These are phyloP conservation scores for Neelides sp. DNA, from an alignment of 1,140 invertebrate genomes.

Conservation along the genomic window DNA sequence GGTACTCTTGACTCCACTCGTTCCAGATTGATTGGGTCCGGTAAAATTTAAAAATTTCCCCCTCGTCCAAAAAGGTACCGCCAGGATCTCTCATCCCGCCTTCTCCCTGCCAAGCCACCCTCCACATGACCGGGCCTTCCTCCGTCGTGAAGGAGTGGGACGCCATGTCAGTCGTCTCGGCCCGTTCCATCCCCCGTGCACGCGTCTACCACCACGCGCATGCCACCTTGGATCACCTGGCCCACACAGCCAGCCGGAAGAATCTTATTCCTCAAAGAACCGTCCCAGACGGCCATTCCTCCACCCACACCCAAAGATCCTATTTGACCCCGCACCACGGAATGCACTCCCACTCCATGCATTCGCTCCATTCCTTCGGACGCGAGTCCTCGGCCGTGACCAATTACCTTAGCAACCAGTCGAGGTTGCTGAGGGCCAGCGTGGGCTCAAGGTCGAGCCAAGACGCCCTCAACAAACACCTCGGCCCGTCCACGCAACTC, in stretches of 20 bases:
- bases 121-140: conserved; percentile 41
- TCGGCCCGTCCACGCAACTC: conserved; percentile 11
- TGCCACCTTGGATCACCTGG: conserved; percentile 40
- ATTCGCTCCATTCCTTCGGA: conserved; percentile 8
- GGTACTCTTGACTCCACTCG: no score
- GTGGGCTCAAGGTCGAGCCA: conserved; percentile 30
- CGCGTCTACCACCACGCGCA: conserved; percentile 48
- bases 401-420: conserved; percentile 24
- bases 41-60: no score
- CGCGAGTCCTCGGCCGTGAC: conserved; percentile 13
- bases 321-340: conserved; percentile 26
- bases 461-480: conserved; percentile 31
- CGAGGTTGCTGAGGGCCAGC: conserved; percentile 25
- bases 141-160: conserved; percentile 59
- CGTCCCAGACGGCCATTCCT: conserved; percentile 27
- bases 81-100: conserved; percentile 29
- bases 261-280: conserved; percentile 7
- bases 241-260: conserved; percentile 34
- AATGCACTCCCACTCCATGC: conserved; percentile 27
- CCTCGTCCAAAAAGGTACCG: conserved; percentile 29
- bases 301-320: conserved; percentile 24
- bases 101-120: conserved; percentile 13
- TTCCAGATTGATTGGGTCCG: no score
- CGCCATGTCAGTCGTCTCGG: conserved; percentile 80
- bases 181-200: conserved; percentile 70